phyloP scores from a whole-genome alignment of 2,113 vertebrate genomes.

The Calidris pygmaea region DNA sequence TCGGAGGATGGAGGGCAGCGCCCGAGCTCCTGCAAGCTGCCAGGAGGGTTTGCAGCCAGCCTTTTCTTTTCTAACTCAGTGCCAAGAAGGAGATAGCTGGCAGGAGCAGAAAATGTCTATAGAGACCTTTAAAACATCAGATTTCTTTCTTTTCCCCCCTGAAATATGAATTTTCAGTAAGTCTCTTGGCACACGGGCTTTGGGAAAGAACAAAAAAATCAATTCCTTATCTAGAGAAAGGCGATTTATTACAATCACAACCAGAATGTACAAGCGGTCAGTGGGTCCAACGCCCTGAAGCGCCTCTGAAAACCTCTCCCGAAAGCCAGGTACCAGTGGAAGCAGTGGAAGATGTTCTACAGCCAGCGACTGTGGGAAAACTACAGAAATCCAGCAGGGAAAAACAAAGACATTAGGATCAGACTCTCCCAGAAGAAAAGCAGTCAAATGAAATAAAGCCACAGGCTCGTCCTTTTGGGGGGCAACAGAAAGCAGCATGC shows the following conservation, averaged over 20 bases:
- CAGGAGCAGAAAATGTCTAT: background rate
- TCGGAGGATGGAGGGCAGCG: background rate
- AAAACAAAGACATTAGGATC: background rate
- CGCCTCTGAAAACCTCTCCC: background rate
- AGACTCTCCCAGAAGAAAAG: background rate
- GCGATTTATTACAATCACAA: background rate
- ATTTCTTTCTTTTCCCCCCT: rapidly evolving
- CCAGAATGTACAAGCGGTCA: background rate
- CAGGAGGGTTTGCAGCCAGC: background rate
- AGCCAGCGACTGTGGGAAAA: background rate
- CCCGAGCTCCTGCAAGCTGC: background rate
- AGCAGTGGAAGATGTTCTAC: background rate
- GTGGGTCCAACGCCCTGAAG: background rate
- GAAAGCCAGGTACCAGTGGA: background rate
- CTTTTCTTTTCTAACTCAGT: background rate
- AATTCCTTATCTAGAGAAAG: rapidly evolving
- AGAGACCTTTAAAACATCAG: background rate
- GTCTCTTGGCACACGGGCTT: rapidly evolving
- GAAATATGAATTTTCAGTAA: background rate
- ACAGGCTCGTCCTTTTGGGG: background rate
- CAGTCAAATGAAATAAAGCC: background rate
- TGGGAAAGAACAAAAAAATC: background rate
- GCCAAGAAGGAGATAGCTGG: background rate
- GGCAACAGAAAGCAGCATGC: background rate
- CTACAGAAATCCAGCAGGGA: background rate